Evolutionary conservation across 2,888 invertebrate genomes (phyloP), one percentile per base, ranked within the genome.

Genomic region (Euzetes globulus): DNA sequence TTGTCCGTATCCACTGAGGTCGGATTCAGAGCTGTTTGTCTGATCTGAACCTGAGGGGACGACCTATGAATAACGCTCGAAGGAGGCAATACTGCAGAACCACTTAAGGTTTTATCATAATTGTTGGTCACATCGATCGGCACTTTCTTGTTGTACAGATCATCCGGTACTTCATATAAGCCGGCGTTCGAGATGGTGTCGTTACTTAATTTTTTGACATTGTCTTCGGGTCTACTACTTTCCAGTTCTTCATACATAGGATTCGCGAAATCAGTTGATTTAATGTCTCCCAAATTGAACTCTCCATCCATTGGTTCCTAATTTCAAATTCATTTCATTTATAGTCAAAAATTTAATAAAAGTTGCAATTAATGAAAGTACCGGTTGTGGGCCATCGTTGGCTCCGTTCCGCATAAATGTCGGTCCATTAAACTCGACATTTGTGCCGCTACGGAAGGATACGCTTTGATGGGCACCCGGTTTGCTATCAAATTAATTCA

Each of bases 231-330:
- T 72, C 74, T 73, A 25, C 68, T 70, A 72, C 75, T 60, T 47
- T 70, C 79, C 79, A 85, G 80, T 1, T 92, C 93, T 81, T 98
- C 97, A 84, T 97, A 98, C 91, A 97, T 95, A 70, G 97, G 97
- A 85, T 98, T 98, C 81, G 92, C 91, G 86, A 98, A 98, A 84
- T 98, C 96, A 27, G 84, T 84, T 72, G 95, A 86, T 75, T 80
- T 79, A 2, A 89, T 87, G 77, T 91, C 90, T 80, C 90, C 90
- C 80, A 92, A 83, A 80, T 87, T 89, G 83, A 92, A 92, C 76
- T 90, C 91, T 55, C 88, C 88, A 81, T 91, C 92, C 47, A 89
- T 83, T 13, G 89, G 88, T 82, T 88, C 88, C 81, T 84, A 83
- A 74, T 13, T 17, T 41, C 22, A 41, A 6, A 27, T 19, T 22